Percentiles rank a stretch among this genome's conserved stretches.
These are phyloP conservation scores for Eleginops maclovinus DNA, from an alignment of 2,113 vertebrate genomes.

Conservation along the genomic window DNA sequence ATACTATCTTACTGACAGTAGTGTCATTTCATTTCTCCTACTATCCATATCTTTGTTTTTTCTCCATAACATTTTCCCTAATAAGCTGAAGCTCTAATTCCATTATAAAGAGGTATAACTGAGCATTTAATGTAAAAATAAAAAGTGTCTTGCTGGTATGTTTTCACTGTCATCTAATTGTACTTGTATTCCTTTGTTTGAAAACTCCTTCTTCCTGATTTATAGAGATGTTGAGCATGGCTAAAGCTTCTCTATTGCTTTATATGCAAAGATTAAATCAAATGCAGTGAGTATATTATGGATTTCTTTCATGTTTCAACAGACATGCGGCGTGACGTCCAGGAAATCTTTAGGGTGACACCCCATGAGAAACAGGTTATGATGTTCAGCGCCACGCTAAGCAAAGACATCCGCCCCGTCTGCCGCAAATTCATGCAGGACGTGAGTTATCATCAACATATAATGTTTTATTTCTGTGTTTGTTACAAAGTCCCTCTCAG, in stretches of 20 bases:
- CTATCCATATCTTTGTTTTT: background rate
- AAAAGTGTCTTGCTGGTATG: no score
- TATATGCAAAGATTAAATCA: background rate
- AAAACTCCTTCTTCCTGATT: background rate
- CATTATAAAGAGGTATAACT: background rate
- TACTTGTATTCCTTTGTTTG: background rate
- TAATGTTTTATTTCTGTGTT: background rate
- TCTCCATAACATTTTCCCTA: background rate
- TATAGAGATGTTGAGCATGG: background rate
- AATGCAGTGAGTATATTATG: background rate
- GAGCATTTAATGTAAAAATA: background rate
- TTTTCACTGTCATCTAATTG: background rate
- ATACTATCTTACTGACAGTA: no score
- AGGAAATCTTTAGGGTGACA: constrained; percentile 91
- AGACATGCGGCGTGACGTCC: constrained; percentile 92
- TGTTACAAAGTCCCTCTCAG: constrained; percentile 19
- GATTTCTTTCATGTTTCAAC: background rate
- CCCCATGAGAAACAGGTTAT: constrained; percentile 93
- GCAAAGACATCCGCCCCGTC: constrained; percentile 91
- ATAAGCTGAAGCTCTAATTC: no score
- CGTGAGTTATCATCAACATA: constrained; percentile 79
- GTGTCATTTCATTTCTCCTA: background rate
- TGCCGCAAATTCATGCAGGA: constrained; percentile 95
- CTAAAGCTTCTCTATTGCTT: background rate
- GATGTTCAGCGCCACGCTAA: constrained; percentile 93